Evolutionary conservation across 2,797 vertebrate species (phyloP).

Genomic region (Merluccius polli): DNA sequence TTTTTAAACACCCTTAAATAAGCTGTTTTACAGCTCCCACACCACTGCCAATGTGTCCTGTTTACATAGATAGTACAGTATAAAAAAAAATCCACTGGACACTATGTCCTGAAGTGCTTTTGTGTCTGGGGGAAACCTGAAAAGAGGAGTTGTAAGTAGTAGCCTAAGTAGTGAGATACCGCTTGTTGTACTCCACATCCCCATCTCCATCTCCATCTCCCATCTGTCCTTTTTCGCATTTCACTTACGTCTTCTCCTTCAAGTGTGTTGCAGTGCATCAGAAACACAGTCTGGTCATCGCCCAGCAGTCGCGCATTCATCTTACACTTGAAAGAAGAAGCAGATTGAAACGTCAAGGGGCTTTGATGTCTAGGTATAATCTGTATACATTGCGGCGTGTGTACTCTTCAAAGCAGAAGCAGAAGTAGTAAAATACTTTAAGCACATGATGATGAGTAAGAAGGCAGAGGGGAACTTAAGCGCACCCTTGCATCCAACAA

Average conservation of each 20-base stretch:
- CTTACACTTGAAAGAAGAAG: conserved; percentile 62
- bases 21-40: background rate
- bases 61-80: background rate
- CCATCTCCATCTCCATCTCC: conserved; percentile 26
- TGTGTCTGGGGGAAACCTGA: background rate
- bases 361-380: conserved; percentile 64
- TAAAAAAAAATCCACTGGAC: background rate
- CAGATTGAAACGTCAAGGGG: conserved; percentile 32
- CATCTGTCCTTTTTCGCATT: background rate
- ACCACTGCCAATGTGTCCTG: background rate
- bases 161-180: conserved; percentile 24
- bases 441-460: background rate
- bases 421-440: background rate
- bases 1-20: too few relatives aligned
- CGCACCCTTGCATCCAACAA: too few relatives aligned
- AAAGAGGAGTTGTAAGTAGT: background rate
- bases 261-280: conserved; percentile 39
- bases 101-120: background rate
- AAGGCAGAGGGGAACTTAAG: background rate
- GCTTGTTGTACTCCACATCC: conserved; percentile 26
- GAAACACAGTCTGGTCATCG: conserved; percentile 52
- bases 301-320: conserved; percentile 29
- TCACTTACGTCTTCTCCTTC: conserved; percentile 18
- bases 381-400: conserved; percentile 53
- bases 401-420: conserved; percentile 27